phyloP scores from a whole-genome alignment of 2,113 vertebrate genomes.

The Cololabis saira region DNA sequence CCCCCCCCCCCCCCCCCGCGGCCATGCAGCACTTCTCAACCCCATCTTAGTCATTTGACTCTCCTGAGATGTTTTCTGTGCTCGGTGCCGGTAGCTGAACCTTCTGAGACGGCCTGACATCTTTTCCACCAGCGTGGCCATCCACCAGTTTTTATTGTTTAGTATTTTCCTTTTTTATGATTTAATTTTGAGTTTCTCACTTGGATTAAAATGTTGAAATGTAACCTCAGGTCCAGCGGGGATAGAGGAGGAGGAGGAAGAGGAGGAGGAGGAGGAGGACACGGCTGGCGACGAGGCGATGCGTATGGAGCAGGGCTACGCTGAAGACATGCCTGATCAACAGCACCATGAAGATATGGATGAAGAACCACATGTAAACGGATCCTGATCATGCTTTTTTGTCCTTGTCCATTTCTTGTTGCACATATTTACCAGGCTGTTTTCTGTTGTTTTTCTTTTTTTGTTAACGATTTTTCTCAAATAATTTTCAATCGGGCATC shows the following conservation, averaged over 20 bases:
- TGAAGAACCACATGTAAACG: conserved; percentile 85
- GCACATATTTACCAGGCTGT: too few relatives aligned
- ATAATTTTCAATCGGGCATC: too few relatives aligned
- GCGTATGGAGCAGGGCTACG: conserved; percentile 36
- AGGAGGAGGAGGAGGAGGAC: conserved; percentile 73
- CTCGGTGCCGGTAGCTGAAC: too few relatives aligned
- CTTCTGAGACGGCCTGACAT: too few relatives aligned
- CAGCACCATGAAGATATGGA: conserved; percentile 82
- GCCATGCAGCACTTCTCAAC: too few relatives aligned
- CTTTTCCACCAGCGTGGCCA: too few relatives aligned
- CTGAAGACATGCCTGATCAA: conserved; percentile 39
- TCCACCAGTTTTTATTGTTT: neutral
- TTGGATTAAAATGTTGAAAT: neutral
- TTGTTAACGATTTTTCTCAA: too few relatives aligned
- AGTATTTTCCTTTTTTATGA: neutral
- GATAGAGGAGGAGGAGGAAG: too few relatives aligned
- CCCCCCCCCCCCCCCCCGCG: too few relatives aligned
- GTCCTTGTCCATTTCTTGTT: neutral
- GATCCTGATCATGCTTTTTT: conserved; percentile 69
- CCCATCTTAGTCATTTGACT: too few relatives aligned
- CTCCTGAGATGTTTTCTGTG: too few relatives aligned
- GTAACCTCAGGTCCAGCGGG: conserved; percentile 37
- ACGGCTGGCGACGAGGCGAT: conserved; percentile 15
- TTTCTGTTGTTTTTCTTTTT: too few relatives aligned
- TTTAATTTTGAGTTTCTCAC: neutral